Evolutionary conservation across 2,797 vertebrate genomes (phyloP), one percentile per base, ranked within the genome.

Genomic region (Acipenser oxyrinchus): DNA sequence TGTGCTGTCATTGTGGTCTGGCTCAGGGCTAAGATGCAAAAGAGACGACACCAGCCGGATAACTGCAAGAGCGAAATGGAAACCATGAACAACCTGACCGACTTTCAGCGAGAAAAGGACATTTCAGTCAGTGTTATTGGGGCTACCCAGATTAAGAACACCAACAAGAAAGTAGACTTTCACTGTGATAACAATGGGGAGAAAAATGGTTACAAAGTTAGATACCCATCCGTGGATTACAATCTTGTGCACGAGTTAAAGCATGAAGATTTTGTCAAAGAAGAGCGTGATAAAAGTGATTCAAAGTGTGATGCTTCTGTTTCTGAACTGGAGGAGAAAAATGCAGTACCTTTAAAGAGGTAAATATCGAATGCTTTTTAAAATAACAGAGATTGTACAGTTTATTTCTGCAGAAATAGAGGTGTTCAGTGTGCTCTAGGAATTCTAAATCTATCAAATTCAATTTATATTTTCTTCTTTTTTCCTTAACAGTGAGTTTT

Each of bases 21-120:
- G 0, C 1, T 95, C 68, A 90, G 95, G 67, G 89, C 98, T 64
- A 91, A 93, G 74, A 81, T 93, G 69, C 95, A 95, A 77, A 92
- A 93, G 72, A 88, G 79, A 71, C 87, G 82, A 73, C 93, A 89
- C 66, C 87, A 86, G 0, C 76, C 84, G 0, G 81, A 90, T 0
- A 87, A 91, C 48, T 86, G 85, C 70, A 87, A 88, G 62, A 91
- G 87, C 0, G 96, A 98, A 83, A 89, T 89, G 0, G 96, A 98
- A 78, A 99, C 96, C 73, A 99, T 99, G 97, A 99, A 99, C 87
- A 99, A 99, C 83, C 81, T 98, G 78, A 92, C 95, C 10, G 96
- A 90, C 81, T 92, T 93, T 80, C 94, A 93, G 63, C 92, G 94
- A 0, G 96, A 98, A 76, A 99, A 98, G 79, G 95, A 95, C 80